Percentiles rank a stretch among this genome's conserved stretches.
phyloP scores from a whole-genome alignment of 2,888 invertebrate genomes.

The Byasa hedistus region DNA sequence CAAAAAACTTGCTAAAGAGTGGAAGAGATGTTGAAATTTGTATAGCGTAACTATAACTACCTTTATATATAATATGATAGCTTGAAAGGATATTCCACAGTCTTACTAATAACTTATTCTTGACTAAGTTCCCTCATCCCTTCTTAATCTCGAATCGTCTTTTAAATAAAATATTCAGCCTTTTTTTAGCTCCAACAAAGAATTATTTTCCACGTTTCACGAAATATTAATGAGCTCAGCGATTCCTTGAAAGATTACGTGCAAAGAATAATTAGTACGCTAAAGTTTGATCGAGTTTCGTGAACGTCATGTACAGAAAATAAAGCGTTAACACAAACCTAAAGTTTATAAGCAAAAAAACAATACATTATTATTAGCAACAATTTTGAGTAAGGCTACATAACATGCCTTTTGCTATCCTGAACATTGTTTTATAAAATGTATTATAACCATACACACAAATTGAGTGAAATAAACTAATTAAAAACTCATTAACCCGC shows the following conservation, averaged over 20 bases:
- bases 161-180: neutral
- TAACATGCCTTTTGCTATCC: too few relatives aligned
- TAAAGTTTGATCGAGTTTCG: neutral
- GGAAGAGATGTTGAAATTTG: too few relatives aligned
- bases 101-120: too few relatives aligned
- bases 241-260: conserved; percentile 7
- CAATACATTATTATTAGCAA: neutral
- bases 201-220: neutral
- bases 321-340: neutral
- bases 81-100: too few relatives aligned
- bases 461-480: neutral
- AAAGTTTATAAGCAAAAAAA: neutral
- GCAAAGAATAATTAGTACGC: neutral
- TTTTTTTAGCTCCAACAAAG: neutral
- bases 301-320: neutral
- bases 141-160: neutral
- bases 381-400: too few relatives aligned
- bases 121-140: neutral
- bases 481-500: neutral
- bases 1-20: too few relatives aligned
- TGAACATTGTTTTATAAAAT: neutral
- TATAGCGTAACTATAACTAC: too few relatives aligned
- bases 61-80: too few relatives aligned
- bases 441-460: neutral
- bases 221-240: neutral